A percentile compares a stretch with the other conserved stretches of the same genome.
These are phyloP conservation scores for Panagrolaimus sp. DNA, from an alignment of 1,140 invertebrate genomes.

Conservation along the genomic window DNA sequence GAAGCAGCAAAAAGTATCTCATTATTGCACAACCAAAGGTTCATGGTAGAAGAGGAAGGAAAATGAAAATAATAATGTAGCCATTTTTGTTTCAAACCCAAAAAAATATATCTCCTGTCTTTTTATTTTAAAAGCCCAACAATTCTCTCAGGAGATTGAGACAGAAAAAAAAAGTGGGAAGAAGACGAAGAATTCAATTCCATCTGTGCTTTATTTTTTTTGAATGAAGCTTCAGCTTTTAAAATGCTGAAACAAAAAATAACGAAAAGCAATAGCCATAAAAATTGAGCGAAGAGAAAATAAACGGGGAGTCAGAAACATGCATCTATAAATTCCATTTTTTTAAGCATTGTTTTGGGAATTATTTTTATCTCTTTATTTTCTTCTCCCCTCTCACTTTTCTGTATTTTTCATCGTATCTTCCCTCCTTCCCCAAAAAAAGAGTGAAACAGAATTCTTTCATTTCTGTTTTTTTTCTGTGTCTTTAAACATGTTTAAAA, in stretches of 20 bases:
- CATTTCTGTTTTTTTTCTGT: no score
- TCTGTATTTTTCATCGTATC: not conserved
- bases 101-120: no score
- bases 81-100: no score
- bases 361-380: not conserved
- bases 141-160: not conserved
- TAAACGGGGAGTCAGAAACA: not conserved
- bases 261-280: not conserved
- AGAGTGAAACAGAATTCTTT: no score
- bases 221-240: not conserved
- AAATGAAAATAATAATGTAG: no score
- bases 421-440: no score
- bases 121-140: no score
- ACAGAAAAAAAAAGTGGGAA: not conserved
- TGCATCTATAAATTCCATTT: not conserved
- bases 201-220: not conserved
- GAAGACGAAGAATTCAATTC: slow-evolving; percentile 1
- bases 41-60: no score
- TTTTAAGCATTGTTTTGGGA: not conserved
- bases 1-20: no score
- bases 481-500: no score
- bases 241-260: not conserved
- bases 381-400: not conserved
- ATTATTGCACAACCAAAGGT: no score
- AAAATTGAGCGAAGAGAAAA: not conserved